phyloP scores from a whole-genome alignment of 1,140 invertebrate species.

The Heliothis subflexa region DNA sequence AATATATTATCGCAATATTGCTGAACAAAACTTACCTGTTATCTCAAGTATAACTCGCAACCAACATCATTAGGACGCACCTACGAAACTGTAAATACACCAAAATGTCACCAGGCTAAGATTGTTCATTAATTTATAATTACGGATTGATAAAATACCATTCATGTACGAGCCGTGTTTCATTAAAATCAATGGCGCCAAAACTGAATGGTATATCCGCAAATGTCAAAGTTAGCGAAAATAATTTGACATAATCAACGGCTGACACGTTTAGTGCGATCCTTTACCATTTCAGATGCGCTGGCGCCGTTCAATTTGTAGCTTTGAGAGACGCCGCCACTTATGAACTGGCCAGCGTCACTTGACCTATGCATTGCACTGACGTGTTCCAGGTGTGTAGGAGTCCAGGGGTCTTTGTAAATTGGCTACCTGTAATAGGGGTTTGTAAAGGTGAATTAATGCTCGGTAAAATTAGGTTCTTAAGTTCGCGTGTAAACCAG shows the following conservation, averaged over 20 bases:
- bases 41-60: no score
- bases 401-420: not conserved
- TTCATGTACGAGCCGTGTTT: not conserved
- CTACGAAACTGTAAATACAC: no score
- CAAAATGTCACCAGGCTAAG: not conserved
- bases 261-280: slow-evolving; percentile 50
- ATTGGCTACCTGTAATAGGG: slow-evolving; percentile 26
- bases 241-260: slow-evolving; percentile 46
- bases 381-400: not conserved
- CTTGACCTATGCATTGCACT: not conserved
- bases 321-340: slow-evolving; percentile 59
- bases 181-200: not conserved
- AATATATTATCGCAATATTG: no score
- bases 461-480: slow-evolving; percentile 40
- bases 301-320: slow-evolving; percentile 60
- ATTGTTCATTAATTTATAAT: slow-evolving; percentile 15
- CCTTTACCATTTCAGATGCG: slow-evolving; percentile 55
- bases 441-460: slow-evolving; percentile 42
- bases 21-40: no score
- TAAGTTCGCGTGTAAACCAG: slow-evolving; percentile 46
- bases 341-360: slow-evolving; percentile 44
- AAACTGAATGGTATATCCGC: not conserved
- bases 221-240: slow-evolving; percentile 43
- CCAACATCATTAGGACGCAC: no score
- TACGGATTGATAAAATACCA: not conserved